A percentile compares a stretch with the other conserved stretches of the same genome.
These are phyloP conservation scores for Thunnus thynnus DNA, from an alignment of 2,113 vertebrate genomes.

Conservation along the genomic window DNA sequence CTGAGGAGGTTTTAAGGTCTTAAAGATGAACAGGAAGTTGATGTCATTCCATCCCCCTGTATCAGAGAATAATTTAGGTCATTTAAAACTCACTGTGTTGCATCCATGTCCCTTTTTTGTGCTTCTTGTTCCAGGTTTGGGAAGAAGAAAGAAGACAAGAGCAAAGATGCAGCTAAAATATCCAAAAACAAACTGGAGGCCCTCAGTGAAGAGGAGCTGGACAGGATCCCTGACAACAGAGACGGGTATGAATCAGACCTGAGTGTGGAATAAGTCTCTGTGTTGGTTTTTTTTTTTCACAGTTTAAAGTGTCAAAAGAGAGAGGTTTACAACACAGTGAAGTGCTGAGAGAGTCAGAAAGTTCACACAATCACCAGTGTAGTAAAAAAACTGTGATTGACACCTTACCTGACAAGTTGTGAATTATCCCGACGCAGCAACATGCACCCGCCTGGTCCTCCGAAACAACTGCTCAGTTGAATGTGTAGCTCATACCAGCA, in stretches of 20 bases:
- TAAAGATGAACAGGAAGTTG: not conserved
- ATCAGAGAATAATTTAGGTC: not conserved
- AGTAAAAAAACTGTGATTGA: not conserved
- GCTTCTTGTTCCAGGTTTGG: slow-evolving; percentile 87
- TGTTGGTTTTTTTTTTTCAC: not conserved
- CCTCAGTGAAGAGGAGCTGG: slow-evolving; percentile 90
- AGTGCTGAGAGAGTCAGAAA: slow-evolving; percentile 4
- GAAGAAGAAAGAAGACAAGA: slow-evolving; percentile 91
- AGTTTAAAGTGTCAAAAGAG: not conserved
- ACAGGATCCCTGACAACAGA: slow-evolving; percentile 83
- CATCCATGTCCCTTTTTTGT: not conserved
- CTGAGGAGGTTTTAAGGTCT: not conserved
- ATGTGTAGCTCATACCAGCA: not conserved
- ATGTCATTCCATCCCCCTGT: too few relatives aligned
- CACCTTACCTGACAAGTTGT: slow-evolving; percentile 24
- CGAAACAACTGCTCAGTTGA: slow-evolving; percentile 5
- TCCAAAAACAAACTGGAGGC: slow-evolving; percentile 84
- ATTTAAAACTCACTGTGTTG: not conserved
- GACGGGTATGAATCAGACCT: slow-evolving; percentile 46
- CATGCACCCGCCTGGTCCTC: not conserved
- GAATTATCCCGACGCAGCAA: slow-evolving; percentile 4
- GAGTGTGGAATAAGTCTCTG: not conserved
- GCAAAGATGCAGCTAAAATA: slow-evolving; percentile 86
- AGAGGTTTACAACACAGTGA: not conserved
- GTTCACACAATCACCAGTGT: slow-evolving; percentile 2